A percentile compares a stretch with the other conserved stretches of the same genome.
These are phyloP conservation scores for Machimus atricapillus DNA, from an alignment of 2,888 invertebrate species.

Conservation along the genomic window DNA sequence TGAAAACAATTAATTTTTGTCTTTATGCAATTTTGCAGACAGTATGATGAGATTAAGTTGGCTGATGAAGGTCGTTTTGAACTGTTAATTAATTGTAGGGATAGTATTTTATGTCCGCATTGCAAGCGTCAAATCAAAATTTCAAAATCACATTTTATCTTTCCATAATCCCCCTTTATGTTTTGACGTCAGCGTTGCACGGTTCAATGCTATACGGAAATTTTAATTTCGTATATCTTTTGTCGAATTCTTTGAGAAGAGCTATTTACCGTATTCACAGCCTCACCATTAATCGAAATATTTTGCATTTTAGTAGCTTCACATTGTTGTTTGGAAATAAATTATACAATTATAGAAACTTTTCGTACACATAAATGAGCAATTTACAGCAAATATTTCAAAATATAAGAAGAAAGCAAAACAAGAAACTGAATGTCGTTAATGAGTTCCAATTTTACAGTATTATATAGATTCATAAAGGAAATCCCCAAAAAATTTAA, in stretches of 20 bases:
- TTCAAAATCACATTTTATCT: not conserved
- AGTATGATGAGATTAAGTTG: not conserved
- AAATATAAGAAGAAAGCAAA: no score
- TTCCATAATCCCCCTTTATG: not conserved
- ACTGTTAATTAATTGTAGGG: not conserved
- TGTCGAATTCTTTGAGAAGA: not conserved
- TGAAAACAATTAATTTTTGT: not conserved
- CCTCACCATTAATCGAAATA: not conserved
- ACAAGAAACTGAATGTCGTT: no score
- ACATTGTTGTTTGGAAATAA: not conserved
- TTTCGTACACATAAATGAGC: no score
- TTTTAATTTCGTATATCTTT: not conserved
- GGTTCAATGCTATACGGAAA: not conserved
- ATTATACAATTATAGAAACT: not conserved
- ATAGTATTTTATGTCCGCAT: not conserved
- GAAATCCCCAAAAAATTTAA: no score
- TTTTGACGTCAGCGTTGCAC: not conserved
- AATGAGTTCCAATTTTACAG: no score
- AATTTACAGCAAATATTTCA: no score
- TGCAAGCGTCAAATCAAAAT: not conserved
- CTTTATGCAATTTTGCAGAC: not conserved
- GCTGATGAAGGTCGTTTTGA: not conserved
- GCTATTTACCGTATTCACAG: not conserved
- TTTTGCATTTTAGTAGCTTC: not conserved
- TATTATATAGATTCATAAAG: no score